Evolutionary conservation across 1,140 invertebrate genomes (phyloP), one percentile per base, ranked within the genome.

Genomic region (Batillaria attramentaria): DNA sequence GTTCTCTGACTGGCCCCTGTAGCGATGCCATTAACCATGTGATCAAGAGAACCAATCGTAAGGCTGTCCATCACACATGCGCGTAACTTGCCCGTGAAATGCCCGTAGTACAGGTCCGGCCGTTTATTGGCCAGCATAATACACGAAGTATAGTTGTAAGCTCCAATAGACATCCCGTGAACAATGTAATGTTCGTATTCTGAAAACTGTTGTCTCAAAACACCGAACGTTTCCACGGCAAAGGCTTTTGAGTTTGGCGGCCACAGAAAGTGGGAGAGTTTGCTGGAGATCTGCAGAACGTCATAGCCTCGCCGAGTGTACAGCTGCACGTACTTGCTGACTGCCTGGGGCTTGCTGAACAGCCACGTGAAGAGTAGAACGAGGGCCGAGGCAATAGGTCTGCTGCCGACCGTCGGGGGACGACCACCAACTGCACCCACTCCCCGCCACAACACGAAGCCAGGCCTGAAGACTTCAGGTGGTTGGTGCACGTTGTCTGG

Each of bases 121-220:
- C n/a, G 20, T 60, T 70, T 35, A 0, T 65, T 3, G 0, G 77
- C 43, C 37, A 70, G n/a, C 65, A 82, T 82, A 6, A 80, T 37
- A 68, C 81, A 84, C 6, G 76, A 77, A 18, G 83, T 84, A n/a
- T 81, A 82, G n/a, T 82, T 80, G 65, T 81, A 84, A 5, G 79
- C 77, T 20, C 83, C 83, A 20, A 84, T 82, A 2, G 83, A 84
- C 18, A 80, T 79, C 31, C 68, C 81, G 39, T 84, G 83, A 28
- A 80, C 43, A 0, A 84, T 31, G 31, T 78, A 20, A 60, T 57
- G 35, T 0, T 50, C 8, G 41, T 82, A 84, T 3, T 50, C 16
- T 8, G 24, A 24, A 20, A 68, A 69, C 13, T 75, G 33, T 72
- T 39, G 43, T 37, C 72, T 43, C 35, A 84, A 28, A 10, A 78